Conservation (phyloP, 2,888 invertebrate genomes). For the Euspilapteryx auroguttella region DNA sequence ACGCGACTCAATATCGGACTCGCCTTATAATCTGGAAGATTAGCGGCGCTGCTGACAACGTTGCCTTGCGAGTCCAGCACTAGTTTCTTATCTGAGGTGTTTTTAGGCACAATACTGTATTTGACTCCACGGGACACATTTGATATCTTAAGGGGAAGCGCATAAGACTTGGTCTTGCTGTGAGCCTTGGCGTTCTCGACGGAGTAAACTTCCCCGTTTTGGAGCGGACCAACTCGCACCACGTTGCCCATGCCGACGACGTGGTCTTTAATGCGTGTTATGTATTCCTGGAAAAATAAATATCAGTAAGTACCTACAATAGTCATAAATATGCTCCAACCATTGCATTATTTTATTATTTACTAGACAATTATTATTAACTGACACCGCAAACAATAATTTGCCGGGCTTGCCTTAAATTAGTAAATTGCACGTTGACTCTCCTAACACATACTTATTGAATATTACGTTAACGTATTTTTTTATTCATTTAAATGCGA, state of each 20-base stretch:
- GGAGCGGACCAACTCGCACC: slow-evolving; percentile 60
- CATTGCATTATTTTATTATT: no score
- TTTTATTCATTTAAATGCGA: no score
- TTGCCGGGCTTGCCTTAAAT: no score
- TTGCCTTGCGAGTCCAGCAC: slow-evolving; percentile 49
- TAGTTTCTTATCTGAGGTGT: slow-evolving; percentile 50
- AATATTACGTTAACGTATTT: no score
- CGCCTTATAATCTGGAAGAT: slow-evolving; percentile 46
- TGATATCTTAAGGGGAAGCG: slow-evolving; percentile 48
- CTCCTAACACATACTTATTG: no score
- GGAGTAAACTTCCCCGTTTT: slow-evolving; percentile 43
- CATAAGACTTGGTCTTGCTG: slow-evolving; percentile 41
- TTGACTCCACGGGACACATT: slow-evolving; percentile 47
- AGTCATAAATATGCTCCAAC: no score
- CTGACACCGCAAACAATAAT: no score
- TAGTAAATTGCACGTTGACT: no score
- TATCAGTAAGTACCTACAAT: no score
- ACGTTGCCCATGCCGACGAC: slow-evolving; percentile 76
- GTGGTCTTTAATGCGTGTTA: slow-evolving; percentile 65
- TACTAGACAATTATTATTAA: no score
- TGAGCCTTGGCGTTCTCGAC: slow-evolving; percentile 44
- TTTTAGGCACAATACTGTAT: slow-evolving; percentile 51
- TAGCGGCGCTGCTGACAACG: slow-evolving; percentile 49
- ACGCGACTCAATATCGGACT: slow-evolving; percentile 47
- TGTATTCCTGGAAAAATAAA: slow-evolving; percentile 54